phyloP scores from a whole-genome alignment of 2,888 invertebrate species.

The Oegoconia quadripuncta region DNA sequence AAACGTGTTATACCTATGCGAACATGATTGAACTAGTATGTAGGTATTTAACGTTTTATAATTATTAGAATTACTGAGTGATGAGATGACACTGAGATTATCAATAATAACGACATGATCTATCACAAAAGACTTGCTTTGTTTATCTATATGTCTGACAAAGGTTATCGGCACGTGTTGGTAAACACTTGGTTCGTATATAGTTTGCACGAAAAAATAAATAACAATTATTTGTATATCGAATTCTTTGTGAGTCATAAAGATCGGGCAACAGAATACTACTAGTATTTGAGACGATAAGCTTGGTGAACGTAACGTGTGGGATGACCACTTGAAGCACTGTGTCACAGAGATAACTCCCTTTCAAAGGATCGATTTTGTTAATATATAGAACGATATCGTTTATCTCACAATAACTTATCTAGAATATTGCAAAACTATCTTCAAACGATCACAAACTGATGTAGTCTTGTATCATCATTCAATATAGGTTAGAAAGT shows the following conservation, averaged over 20 bases:
- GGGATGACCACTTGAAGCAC: constrained; percentile 31
- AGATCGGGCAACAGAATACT: too few species aligned
- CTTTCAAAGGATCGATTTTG: constrained; percentile 41
- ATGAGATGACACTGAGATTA: too few species aligned
- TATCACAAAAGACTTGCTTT: not conserved
- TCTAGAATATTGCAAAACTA: constrained; percentile 45
- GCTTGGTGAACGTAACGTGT: not conserved
- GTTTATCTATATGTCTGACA: not conserved
- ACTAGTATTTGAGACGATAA: too few species aligned
- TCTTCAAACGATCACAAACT: constrained; percentile 22
- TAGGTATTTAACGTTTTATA: too few species aligned
- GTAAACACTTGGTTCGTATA: not conserved
- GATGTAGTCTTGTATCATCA: constrained; percentile 26
- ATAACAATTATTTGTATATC: constrained; percentile 4
- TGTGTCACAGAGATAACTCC: constrained; percentile 34
- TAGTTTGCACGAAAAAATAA: not conserved
- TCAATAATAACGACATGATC: too few species aligned
- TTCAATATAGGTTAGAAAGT: not conserved
- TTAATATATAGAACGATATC: constrained; percentile 34
- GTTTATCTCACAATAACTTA: constrained; percentile 54
- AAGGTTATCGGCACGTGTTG: not conserved
- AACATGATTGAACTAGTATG: too few species aligned
- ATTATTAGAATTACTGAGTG: too few species aligned
- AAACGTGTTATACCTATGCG: too few species aligned
- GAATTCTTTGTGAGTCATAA: constrained; percentile 17